Percentiles rank a stretch among this genome's conserved stretches.
phyloP scores from a whole-genome alignment of 2,797 vertebrate genomes.

The Cyprinella venusta region DNA sequence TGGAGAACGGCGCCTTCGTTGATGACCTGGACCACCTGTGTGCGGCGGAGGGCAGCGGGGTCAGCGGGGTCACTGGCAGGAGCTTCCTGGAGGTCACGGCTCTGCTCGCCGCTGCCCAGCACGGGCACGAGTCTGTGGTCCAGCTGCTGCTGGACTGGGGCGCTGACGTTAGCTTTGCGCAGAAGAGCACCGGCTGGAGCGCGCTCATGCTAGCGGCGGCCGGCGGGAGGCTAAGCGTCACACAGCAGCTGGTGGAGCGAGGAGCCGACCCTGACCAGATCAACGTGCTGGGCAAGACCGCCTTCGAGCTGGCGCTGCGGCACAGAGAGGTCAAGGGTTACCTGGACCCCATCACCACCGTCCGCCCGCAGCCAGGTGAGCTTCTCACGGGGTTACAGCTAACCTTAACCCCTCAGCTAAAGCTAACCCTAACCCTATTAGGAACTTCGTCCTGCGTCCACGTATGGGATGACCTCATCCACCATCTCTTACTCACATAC shows the following conservation, averaged over 20 bases:
- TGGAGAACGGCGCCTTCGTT: conserved; percentile 88
- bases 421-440: too few species aligned
- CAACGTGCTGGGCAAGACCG: conserved; percentile 89
- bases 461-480: too few species aligned
- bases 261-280: conserved; percentile 92
- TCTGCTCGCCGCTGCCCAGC: conserved; percentile 89
- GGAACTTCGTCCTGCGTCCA: too few species aligned
- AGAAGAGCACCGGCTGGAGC: conserved; percentile 89
- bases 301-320: conserved; percentile 90
- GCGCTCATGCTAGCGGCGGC: conserved; percentile 90
- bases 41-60: conserved; percentile 73
- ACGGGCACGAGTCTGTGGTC: conserved; percentile 86
- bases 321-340: conserved; percentile 90
- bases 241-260: conserved; percentile 90
- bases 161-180: conserved; percentile 84
- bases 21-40: conserved; percentile 85
- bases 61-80: conserved; percentile 67
- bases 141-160: conserved; percentile 92
- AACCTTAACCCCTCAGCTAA: conserved; percentile 59
- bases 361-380: conserved; percentile 86
- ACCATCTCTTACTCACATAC: too few species aligned
- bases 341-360: conserved; percentile 90
- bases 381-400: too few species aligned
- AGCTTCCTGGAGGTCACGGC: conserved; percentile 87
- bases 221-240: conserved; percentile 84